Base-by-base conservation (phyloP, 2,888 invertebrate species). In the Xanthia togata region DNA sequence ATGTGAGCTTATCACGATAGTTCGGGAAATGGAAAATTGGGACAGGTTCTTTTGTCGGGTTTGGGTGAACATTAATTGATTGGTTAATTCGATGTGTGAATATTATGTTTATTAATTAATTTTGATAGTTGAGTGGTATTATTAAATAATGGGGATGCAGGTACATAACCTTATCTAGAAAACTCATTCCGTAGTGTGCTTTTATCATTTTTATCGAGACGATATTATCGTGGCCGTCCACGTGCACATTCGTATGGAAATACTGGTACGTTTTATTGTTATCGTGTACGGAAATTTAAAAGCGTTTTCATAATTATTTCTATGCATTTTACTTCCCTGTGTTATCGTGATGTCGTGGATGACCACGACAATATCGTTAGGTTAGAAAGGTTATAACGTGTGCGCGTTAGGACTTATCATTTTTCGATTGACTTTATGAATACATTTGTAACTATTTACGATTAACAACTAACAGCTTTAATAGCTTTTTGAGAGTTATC, bases 1-100 rank as follows among this genome's bases (percentile, higher is more conserved):
- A 81, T 79, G 38, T 35, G 26, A 41, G 59, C 11, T 70, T 64
- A 63, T 47, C 81, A 82, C 84, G 81, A 68, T 73, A 70, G 20
- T 60, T 60, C 31, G 79, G 84, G 84, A 73, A 60, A 64, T 70
- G 8, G 20, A 6, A 70, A 70, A 78, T 83, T 57, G 50, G n/a
- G 53, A 65, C 23, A 31, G 20, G 23, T n/a, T 53, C 1, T 23
- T 23, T 17, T 44, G 14, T 62, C 9, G 23, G 12, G 11, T 31
- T 26, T 35, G 2, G 23, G 2, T 59, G 12, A 35, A 17, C 1
- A 9, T 17, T 3, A 12, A 41, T 41, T 47, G 0, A 41, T 68
- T 41, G 14, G 17, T 11, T 60, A 9, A 53, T 47, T 55, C 8
- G 17, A 14, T 50, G 3, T 55, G 6, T 14, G n/a, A 6, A 47